phyloP scores from a whole-genome alignment of 1,140 invertebrate genomes.

The Polypedilum vanderplanki region DNA sequence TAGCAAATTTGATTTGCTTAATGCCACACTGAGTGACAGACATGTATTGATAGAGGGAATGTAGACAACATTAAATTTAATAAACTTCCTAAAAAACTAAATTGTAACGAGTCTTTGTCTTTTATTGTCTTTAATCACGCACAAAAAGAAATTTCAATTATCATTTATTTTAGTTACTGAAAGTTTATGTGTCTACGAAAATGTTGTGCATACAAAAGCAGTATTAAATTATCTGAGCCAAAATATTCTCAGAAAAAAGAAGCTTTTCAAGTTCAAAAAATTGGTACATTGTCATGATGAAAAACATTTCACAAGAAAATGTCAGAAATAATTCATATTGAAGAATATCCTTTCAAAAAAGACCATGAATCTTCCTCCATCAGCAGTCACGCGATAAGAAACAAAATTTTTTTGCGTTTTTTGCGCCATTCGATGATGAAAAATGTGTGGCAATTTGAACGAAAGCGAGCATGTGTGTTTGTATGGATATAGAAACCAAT shows the following conservation, averaged over 20 bases:
- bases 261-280: too few species aligned
- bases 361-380: too few species aligned
- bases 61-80: too few species aligned
- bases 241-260: not conserved
- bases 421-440: conserved; percentile 22
- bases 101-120: not conserved
- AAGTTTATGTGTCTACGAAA: not conserved
- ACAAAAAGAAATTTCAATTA: not conserved
- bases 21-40: too few species aligned
- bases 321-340: too few species aligned
- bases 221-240: not conserved
- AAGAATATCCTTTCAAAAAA: too few species aligned
- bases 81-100: too few species aligned
- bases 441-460: not conserved
- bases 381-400: not conserved
- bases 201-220: not conserved
- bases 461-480: not conserved
- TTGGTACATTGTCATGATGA: too few species aligned
- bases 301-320: too few species aligned
- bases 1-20: too few species aligned
- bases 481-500: not conserved
- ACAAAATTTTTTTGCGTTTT: not conserved
- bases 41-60: too few species aligned
- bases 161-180: not conserved
- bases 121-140: not conserved